Percentiles rank a stretch among this genome's conserved stretches.
phyloP scores from a whole-genome alignment of 2,888 invertebrate genomes.

The Cheilosia grossa region DNA sequence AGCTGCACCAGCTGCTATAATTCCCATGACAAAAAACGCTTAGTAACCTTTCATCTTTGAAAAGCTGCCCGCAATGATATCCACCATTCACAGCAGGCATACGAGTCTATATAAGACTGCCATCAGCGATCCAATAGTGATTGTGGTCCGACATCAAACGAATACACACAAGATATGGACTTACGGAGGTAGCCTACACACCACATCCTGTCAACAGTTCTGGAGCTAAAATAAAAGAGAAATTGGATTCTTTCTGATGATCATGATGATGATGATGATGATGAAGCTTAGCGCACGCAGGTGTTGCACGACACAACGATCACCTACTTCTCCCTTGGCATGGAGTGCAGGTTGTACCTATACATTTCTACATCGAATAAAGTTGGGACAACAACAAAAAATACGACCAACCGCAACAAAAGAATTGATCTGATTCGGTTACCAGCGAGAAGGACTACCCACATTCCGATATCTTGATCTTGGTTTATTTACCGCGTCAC shows the following conservation, averaged over 20 bases:
- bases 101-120: slow-evolving; percentile 11
- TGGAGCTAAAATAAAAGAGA: background rate
- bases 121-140: background rate
- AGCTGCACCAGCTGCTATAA: slow-evolving; percentile 4
- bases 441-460: background rate
- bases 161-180: slow-evolving; percentile 9
- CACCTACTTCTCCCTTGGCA: slow-evolving; percentile 10
- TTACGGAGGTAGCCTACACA: background rate
- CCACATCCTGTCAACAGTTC: slow-evolving; percentile 28
- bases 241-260: slow-evolving; percentile 16
- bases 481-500: slow-evolving; percentile 24
- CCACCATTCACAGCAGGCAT: slow-evolving; percentile 10
- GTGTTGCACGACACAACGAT: slow-evolving; percentile 58
- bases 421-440: slow-evolving; percentile 42
- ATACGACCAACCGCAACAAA: background rate
- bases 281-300: slow-evolving; percentile 39
- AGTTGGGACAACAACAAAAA: slow-evolving; percentile 3
- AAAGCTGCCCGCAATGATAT: slow-evolving; percentile 16
- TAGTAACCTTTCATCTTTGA: slow-evolving; percentile 15
- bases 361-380: slow-evolving; percentile 21
- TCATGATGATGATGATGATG: background rate
- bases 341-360: slow-evolving; percentile 5
- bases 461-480: slow-evolving; percentile 38
- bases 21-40: slow-evolving; percentile 15
- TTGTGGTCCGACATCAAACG: slow-evolving; percentile 23